Conservation (phyloP, 2,888 invertebrate species). For the Meandrusa payeni region DNA sequence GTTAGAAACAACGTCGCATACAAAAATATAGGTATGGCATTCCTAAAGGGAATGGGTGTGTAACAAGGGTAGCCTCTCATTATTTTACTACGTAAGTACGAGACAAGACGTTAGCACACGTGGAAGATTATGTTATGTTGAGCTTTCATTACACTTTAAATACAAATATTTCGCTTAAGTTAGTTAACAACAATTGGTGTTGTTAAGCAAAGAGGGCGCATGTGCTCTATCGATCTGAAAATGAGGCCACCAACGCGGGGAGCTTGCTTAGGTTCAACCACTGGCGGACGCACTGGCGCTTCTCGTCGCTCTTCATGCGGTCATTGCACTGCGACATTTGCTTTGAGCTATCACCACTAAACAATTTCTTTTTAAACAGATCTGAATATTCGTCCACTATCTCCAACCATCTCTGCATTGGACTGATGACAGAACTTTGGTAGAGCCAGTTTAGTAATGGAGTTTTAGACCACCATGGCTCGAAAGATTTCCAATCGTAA, state of each 20-base stretch:
- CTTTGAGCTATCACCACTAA: constrained; percentile 4
- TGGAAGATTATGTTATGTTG: constrained; percentile 7
- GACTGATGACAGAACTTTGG: constrained; percentile 56
- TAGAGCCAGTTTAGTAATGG: constrained; percentile 58
- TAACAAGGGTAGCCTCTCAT: not conserved
- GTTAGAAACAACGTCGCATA: constrained; percentile 14
- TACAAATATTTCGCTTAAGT: constrained; percentile 16
- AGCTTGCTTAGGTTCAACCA: constrained; percentile 56
- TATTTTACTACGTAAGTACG: not conserved
- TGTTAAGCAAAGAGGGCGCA: too few relatives aligned
- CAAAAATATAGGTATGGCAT: constrained; percentile 15
- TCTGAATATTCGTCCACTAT: constrained; percentile 49
- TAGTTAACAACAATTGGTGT: not conserved
- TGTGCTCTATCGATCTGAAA: constrained; percentile 50
- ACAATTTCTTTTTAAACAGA: constrained; percentile 27
- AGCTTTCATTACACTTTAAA: constrained; percentile 11
- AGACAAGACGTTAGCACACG: not conserved
- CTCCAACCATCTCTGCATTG: constrained; percentile 65
- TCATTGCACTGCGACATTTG: constrained; percentile 23
- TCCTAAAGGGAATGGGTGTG: constrained; percentile 1
- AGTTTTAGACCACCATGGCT: constrained; percentile 54
- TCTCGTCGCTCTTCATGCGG: constrained; percentile 18
- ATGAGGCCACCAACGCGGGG: constrained; percentile 45
- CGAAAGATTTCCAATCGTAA: constrained; percentile 45
- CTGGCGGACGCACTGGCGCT: constrained; percentile 40